Base-by-base conservation (phyloP, 2,113 vertebrate species). In the Myotis lucifugus region DNA sequence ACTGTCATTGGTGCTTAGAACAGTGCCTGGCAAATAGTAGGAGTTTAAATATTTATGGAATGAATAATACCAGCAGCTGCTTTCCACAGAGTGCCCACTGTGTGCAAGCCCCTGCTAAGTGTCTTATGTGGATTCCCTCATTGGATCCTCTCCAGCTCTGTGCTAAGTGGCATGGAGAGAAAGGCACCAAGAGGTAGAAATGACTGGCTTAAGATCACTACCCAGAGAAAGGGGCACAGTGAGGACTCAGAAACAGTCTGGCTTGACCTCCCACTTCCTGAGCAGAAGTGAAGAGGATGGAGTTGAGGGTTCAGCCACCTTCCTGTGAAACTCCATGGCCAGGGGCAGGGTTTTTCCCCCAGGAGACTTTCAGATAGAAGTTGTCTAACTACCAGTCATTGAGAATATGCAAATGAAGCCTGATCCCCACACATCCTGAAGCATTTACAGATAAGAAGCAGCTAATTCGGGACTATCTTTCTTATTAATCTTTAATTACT, bases 401-500 rank as follows among this genome's bases (percentile, higher is more conserved):
- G 19, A 46, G 69, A 81, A 94, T 91, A 95, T 95, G 92, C 52
- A 93, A 76, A 94, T 92, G 2, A 83, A 40, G 48, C 64, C 50
- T 54, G 37, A 89, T 96, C 50, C 42, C 61, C 76, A 83, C 90
- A 94, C 64, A 74, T 92, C 95, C 92, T 12, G 32, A 83, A 97
- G 96, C 95, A 81, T 76, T 96, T 89, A 32, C 8, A 91, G 96
- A 97, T 96, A 97, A 97, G 92, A 77, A 85, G 78, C 74, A 74
- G 70, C 94, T 96, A 96, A 97, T 97, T 89, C 78, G 70, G 89
- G 88, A 91, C 78, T 97, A 96, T 97, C 97, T 97, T 96, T 93
- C 92, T 93, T 97, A 96, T 97, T 97, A 96, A 97, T 97, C 97
- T 97, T 97, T 97, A 96, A 96, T 95, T 97, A 97, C 86, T 96